These are phyloP conservation scores for Xiphophorus couchianus DNA, from an alignment of 2,113 vertebrate species.

Conservation along the genomic window DNA sequence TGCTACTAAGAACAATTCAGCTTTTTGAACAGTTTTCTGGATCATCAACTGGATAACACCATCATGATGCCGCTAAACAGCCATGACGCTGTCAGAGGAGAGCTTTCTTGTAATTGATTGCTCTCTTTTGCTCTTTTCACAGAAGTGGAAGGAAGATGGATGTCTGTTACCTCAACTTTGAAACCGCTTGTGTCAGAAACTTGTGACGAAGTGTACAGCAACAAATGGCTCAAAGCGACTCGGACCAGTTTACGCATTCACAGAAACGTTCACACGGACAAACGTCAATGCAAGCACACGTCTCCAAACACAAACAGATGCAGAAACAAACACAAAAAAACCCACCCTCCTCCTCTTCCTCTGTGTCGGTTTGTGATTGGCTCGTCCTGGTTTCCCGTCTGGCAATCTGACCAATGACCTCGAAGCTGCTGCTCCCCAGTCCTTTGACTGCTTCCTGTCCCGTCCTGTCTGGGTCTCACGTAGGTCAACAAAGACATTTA, in stretches of 20 bases:
- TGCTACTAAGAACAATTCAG: too few species aligned
- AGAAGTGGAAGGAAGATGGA: conserved; percentile 61
- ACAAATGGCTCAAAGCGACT: conserved; percentile 76
- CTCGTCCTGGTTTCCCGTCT: conserved; percentile 66
- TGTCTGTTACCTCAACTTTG: conserved; percentile 79
- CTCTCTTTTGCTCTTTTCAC: conserved; percentile 26
- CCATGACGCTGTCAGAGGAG: background rate
- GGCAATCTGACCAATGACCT: conserved; percentile 74
- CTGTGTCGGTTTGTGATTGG: conserved; percentile 75
- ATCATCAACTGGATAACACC: too few species aligned
- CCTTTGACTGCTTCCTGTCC: conserved; percentile 17
- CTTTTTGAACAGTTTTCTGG: too few species aligned
- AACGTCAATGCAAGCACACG: conserved; percentile 44
- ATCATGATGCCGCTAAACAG: background rate
- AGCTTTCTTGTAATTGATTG: background rate
- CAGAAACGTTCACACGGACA: conserved; percentile 48
- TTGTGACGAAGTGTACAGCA: conserved; percentile 79
- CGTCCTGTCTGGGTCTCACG: conserved; percentile 51
- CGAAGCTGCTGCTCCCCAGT: conserved; percentile 61
- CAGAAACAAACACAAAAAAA: conserved; percentile 40
- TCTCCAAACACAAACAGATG: conserved; percentile 47
- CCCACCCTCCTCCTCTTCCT: conserved; percentile 52
- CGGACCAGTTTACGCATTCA: conserved; percentile 65
- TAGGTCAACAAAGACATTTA: conserved; percentile 62
- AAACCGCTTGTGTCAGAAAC: conserved; percentile 77